Base-by-base conservation (phyloP, 2,888 invertebrate species). In the Aleiodes alternator region DNA sequence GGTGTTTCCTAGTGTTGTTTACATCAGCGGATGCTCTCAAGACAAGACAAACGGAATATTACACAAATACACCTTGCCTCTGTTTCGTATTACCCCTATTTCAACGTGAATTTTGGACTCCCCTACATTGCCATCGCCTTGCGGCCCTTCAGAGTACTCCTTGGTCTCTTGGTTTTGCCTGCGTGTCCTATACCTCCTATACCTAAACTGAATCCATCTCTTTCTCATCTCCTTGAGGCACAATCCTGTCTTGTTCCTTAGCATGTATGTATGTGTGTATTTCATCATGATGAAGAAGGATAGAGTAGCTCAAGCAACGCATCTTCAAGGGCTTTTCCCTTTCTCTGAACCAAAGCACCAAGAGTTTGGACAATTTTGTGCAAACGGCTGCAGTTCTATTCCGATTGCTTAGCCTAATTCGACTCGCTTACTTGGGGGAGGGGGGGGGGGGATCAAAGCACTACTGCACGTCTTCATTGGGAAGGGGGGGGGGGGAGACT, bases 11-110 rank as follows among this genome's bases (percentile, higher is more conserved):
- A 81, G 86, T 86, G 87, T 88, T 88, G 87, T 89, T 88, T 89
- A 88, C 89, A 89, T 89, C 89, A 89, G 88, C 86, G 87, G 85
- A 87, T 87, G 86, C 87, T 88, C 87, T 84, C 85, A 87, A 88
- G 88, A 84, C 87, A 89, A 89, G 89, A 89, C 89, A 89, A 89
- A 88, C 89, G 89, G 88, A 89, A 89, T 89, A 89, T 89, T 89
- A 88, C 88, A 88, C 89, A 89, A 89, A 89, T 89, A 89, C 86
- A 84, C 85, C 77, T 64, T 75, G 75, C 77, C 77, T 76, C 81
- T 61, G 61, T 77, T 73, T 69, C 78, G 56, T 75, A 70, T 64
- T 73, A 77, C 57, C 75, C 75, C 56, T 53, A 69, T 53, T 48
- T 53, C 68, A 61, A 38, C 56, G 66, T 48, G 34, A 6, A 23